A percentile compares a stretch with the other conserved stretches of the same genome.
phyloP scores from a whole-genome alignment of 2,797 vertebrate genomes.

The Enteromius viviparus region DNA sequence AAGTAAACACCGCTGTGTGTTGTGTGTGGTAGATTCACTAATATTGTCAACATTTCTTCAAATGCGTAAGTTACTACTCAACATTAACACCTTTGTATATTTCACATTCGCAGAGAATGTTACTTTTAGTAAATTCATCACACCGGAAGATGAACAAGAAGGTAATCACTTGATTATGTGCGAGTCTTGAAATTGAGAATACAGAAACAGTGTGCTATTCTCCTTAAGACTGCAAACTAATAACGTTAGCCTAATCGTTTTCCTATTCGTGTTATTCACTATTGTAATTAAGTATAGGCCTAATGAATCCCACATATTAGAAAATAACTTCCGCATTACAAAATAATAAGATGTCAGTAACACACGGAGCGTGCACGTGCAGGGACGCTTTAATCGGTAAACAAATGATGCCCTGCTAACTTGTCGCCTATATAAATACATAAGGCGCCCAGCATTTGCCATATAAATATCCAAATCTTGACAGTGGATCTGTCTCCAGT shows the following conservation, averaged over 20 bases:
- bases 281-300: too few species aligned
- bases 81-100: not conserved
- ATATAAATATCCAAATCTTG: conserved; percentile 8
- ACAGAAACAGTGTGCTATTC: not conserved
- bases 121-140: not conserved
- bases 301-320: not conserved
- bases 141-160: not conserved
- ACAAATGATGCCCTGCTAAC: not conserved
- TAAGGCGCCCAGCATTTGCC: not conserved
- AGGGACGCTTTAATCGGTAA: not conserved
- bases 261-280: not conserved
- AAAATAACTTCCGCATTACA: not conserved
- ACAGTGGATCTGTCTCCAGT: conserved; percentile 49
- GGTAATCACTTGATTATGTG: not conserved
- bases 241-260: not conserved
- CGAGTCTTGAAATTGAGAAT: too few species aligned
- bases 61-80: not conserved
- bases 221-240: not conserved
- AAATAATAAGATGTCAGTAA: not conserved
- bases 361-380: not conserved
- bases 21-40: not conserved
- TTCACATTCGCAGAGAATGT: not conserved
- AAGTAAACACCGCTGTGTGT: not conserved
- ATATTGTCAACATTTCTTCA: not conserved
- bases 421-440: not conserved